Conservation (phyloP, 1,140 invertebrate genomes). For the Zeugodacus cucurbitae region DNA sequence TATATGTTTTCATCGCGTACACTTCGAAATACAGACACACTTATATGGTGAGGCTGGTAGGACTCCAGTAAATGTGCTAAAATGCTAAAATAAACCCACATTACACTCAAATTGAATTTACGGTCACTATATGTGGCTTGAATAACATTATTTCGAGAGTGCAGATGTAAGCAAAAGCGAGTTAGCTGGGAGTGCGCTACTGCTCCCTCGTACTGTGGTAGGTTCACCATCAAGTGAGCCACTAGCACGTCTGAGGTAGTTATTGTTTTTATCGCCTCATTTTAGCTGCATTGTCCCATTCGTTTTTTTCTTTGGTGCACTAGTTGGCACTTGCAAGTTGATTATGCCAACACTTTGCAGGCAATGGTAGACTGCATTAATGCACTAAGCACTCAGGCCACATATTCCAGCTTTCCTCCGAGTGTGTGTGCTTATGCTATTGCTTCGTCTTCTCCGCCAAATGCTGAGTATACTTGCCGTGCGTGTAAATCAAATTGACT, state of each 20-base stretch:
- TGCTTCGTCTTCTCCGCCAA: not conserved
- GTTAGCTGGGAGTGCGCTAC: not conserved
- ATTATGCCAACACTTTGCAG: not conserved
- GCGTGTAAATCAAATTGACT: constrained; percentile 4
- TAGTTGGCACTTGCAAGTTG: constrained; percentile 17
- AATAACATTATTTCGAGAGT: constrained; percentile 41
- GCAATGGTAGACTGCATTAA: not conserved
- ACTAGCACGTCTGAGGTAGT: constrained; percentile 34
- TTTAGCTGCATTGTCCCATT: constrained; percentile 9
- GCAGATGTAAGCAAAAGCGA: not conserved
- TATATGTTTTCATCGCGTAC: not conserved
- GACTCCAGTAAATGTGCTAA: not conserved
- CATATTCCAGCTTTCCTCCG: not conserved
- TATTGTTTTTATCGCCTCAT: constrained; percentile 25
- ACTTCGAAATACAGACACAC: not conserved
- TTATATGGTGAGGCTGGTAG: not conserved
- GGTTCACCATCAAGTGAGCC: not conserved
- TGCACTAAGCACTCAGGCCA: not conserved
- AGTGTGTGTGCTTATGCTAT: not conserved
- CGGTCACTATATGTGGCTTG: constrained; percentile 39
- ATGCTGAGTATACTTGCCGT: not conserved
- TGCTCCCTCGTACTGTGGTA: too few species aligned
- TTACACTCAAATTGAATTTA: constrained; percentile 42
- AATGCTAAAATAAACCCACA: not conserved
- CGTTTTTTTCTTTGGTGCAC: not conserved